Percentiles rank a stretch among this genome's conserved stretches.
Conservation (phyloP, 1,140 invertebrate species). For the Caerostris extrusa region DNA sequence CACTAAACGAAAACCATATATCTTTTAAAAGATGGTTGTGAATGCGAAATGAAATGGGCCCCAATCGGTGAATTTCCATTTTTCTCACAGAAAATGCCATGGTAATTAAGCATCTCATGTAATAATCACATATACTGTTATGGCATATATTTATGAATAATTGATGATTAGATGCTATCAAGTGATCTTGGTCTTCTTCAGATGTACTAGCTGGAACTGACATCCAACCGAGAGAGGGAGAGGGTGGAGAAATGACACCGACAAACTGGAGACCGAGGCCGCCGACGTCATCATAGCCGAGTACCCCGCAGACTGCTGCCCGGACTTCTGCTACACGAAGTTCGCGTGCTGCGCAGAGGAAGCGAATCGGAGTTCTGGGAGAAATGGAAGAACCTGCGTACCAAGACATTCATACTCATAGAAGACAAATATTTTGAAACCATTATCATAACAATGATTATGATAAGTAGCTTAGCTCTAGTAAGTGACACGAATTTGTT, state of each 20-base stretch:
- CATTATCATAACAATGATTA: slow-evolving; percentile 98
- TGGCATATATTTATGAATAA: no score
- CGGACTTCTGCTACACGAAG: slow-evolving; percentile 91
- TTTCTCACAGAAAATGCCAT: no score
- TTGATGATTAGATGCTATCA: no score
- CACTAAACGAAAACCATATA: no score
- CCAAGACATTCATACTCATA: slow-evolving; percentile 96
- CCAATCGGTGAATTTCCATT: no score
- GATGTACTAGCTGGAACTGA: slow-evolving; percentile 71
- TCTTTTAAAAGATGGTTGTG: no score
- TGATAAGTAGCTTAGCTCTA: slow-evolving; percentile 97
- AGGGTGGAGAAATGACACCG: slow-evolving; percentile 78
- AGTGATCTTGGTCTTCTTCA: not conserved
- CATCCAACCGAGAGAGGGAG: slow-evolving; percentile 71
- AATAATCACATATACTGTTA: no score
- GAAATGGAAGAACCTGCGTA: slow-evolving; percentile 94
- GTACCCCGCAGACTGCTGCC: slow-evolving; percentile 95
- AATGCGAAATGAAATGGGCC: no score
- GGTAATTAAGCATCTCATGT: no score
- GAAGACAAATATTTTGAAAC: slow-evolving; percentile 99
- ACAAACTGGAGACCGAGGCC: slow-evolving; percentile 78
- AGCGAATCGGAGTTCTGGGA: slow-evolving; percentile 90
- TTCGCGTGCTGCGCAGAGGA: slow-evolving; percentile 79
- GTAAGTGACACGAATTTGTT: slow-evolving; percentile 84
- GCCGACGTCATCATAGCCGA: slow-evolving; percentile 82